Conservation (phyloP, 2,113 vertebrate species). For the Eurypyga helias region DNA sequence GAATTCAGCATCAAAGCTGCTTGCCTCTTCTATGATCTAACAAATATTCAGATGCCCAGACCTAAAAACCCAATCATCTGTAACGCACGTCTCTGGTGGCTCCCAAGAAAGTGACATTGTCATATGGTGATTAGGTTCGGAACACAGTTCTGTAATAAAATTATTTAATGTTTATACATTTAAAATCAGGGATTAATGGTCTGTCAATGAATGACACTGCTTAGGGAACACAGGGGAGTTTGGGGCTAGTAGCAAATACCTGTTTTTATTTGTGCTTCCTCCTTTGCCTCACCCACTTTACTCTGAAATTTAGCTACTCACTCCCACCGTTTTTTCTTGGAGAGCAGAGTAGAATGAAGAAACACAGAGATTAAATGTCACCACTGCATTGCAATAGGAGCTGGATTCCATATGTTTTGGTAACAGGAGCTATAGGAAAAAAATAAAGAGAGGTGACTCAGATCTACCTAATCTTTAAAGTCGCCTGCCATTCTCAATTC, state of each 20-base stretch:
- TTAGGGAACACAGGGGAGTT: not conserved
- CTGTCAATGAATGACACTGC: not conserved
- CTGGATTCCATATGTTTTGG: not conserved
- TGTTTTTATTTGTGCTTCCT: not conserved
- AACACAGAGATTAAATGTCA: not conserved
- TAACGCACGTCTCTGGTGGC: not conserved
- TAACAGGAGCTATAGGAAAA: not conserved
- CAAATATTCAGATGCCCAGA: not conserved
- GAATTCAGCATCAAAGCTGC: not conserved
- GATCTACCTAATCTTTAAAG: not conserved
- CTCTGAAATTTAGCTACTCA: not conserved
- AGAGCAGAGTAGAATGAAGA: not conserved
- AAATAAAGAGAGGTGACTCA: not conserved
- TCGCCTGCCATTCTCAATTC: not conserved
- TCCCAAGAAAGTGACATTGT: not conserved
- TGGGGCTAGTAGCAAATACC: not conserved
- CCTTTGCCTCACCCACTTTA: slow-evolving; percentile 16
- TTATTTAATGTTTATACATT: not conserved
- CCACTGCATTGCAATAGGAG: not conserved
- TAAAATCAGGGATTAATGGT: not conserved
- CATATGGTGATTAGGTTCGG: not conserved
- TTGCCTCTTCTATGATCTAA: not conserved
- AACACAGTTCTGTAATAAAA: not conserved
- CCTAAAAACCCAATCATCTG: not conserved
- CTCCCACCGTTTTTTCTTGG: slow-evolving; percentile 26